Base-by-base conservation (phyloP, 2,113 vertebrate species). In the Hemiscyllium ocellatum region DNA sequence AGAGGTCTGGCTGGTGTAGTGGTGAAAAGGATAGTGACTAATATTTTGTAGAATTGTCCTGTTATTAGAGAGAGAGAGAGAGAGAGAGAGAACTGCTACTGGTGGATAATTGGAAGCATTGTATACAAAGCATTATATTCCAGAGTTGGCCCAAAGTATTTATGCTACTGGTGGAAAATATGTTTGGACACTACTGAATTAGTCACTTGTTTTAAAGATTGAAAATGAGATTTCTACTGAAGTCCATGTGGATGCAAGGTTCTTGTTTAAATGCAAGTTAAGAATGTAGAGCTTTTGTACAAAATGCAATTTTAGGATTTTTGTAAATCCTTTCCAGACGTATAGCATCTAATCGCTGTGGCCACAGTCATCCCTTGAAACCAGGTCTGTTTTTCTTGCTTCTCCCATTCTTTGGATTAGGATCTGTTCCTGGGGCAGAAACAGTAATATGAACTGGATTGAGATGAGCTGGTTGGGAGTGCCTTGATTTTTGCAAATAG, bases 381-480 rank as follows among this genome's bases (percentile, higher is more conserved):
- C 69, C 94, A 95, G 94, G 42, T 72, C 69, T 94, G 65, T 33
- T 78, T 72, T 94, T 65, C 68, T 94, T 29, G 90, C 68, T 96
- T 97, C 97, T 96, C 96, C 96, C 94, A 96, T 96, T 95, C 89
- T 93, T 97, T 68, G 96, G 96, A 97, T 96, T 96, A 95, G 87
- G 97, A 96, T 96, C 96, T 89, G 61, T 66, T n/a, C 33, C 52
- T 69, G 94, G 56, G 56, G 76, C 95, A 85, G 95, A 95, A 96
- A 91, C 76, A 52, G 95, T 50, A 50, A 70, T 72, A 91, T 47
- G 33, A 96, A 89, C 87, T 96, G 96, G 96, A 95, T 96, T 96
- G 96, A 96, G 96, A 97, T 96, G 96, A 96, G 96, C 96, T 96
- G 96, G 96, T 97, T 97, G 97, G 97, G 97, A 97, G 97, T 98